Evolutionary conservation across 2,113 vertebrate species (phyloP).

Genomic region (Nesoenas mayeri): DNA sequence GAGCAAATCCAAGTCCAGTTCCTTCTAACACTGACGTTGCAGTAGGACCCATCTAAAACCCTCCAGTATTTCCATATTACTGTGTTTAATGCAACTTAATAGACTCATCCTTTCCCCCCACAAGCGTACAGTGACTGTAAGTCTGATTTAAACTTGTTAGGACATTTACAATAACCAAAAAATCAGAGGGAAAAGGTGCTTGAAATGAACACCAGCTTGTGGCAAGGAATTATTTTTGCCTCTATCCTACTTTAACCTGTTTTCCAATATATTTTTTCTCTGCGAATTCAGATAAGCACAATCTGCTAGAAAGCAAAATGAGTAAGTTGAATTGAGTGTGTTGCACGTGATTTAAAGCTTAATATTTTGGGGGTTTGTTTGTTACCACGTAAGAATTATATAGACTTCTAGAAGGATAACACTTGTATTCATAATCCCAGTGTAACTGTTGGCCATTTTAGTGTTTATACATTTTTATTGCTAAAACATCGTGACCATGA

Average conservation of each 20-base stretch:
- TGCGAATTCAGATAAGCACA: background rate
- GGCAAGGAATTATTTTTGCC: background rate
- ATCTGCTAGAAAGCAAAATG: background rate
- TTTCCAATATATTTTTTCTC: background rate
- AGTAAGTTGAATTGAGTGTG: background rate
- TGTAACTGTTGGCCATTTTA: background rate
- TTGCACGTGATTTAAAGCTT: background rate
- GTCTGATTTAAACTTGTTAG: background rate
- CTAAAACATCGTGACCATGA: background rate
- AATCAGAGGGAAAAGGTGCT: background rate
- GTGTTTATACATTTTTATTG: background rate
- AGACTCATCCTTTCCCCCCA: background rate
- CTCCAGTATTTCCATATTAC: background rate
- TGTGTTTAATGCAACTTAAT: background rate
- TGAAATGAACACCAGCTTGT: background rate
- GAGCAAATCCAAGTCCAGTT: background rate
- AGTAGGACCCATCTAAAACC: background rate
- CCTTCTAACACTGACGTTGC: background rate
- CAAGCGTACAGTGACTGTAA: background rate
- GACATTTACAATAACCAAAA: background rate
- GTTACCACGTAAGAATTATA: background rate
- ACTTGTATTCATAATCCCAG: background rate
- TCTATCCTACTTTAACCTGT: background rate
- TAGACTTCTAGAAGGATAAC: background rate
- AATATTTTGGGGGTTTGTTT: background rate